Base-by-base conservation (phyloP, 2,888 invertebrate genomes). In the Nasonovia ribisnigri region DNA sequence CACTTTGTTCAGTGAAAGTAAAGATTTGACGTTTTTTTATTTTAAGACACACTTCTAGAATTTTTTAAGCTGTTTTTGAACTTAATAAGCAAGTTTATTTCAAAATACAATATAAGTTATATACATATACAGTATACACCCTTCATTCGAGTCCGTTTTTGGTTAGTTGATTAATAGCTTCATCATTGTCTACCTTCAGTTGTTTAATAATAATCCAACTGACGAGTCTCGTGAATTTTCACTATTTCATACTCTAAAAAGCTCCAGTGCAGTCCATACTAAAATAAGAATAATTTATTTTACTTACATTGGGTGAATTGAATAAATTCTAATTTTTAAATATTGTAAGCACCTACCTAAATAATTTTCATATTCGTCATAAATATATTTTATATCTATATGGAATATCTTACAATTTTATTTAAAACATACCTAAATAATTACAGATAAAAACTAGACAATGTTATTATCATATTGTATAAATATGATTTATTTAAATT, bases 121-220 rank as follows among this genome's bases (percentile, higher is more conserved):
- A 84, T 84, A 48, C 13, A n/a, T 67, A 46, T 26, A n/a, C 54
- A 1, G 6, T 60, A 57, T 42, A 43, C 67, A 51, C 88, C 42
- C 54, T 43, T 57, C 67, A 84, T 26, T 89, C 48, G 84, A 84
- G 67, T 89, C 92, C 46, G 89, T 92, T 89, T 93, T 89, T 43
- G 89, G 92, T 93, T 93, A 57, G 77, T 93, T 93, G 92, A 93
- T 93, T 93, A 93, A 93, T 93, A 57, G 92, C 54, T 42, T 57
- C 92, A 89, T 84, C 92, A 89, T 93, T 93, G 89, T 93, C 88
- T 93, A 93, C 88, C 92, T 93, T 51, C 54, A 51, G 88, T 88
- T 77, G 88, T 92, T 92, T 92, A 88, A 92, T 88, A 92, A 92
- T 88, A 92, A 92, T 92, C 92, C 88, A 43, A 42, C 48, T 42